Conservation (phyloP, 30 jellyfish, hydroid and myxozoan species). For the Nemopilema nomurai region DNA sequence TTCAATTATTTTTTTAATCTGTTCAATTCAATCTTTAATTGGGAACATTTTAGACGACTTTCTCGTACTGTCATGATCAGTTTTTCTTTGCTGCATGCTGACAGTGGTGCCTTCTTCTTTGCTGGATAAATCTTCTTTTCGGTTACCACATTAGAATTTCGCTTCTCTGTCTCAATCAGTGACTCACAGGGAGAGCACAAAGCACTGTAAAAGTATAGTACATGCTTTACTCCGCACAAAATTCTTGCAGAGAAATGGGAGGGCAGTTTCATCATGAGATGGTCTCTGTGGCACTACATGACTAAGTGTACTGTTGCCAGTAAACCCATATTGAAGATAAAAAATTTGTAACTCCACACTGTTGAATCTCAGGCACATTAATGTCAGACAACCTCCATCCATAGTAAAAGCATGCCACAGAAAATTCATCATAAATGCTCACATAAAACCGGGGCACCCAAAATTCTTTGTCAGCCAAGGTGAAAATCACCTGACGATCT, state of each 20-base stretch:
- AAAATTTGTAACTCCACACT: neutral
- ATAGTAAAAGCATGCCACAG: slow-evolving; percentile 7
- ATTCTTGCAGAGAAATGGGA: neutral
- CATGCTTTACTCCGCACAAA: neutral
- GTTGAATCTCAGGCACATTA: neutral
- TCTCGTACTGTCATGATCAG: slow-evolving; percentile 8
- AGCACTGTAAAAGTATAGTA: neutral
- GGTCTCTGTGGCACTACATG: neutral
- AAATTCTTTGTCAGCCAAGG: neutral
- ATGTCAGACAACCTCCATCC: slow-evolving; percentile 8
- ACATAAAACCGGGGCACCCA: neutral
- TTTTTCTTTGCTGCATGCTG: neutral
- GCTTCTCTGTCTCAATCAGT: neutral
- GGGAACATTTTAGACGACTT: slow-evolving; percentile 4
- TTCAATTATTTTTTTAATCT: slow-evolving; percentile 1
- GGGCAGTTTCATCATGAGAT: neutral
- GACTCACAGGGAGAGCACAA: neutral
- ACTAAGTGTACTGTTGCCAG: neutral
- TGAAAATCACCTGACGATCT: slow-evolving; percentile 30
- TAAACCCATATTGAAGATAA: neutral
- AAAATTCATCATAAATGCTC: neutral
- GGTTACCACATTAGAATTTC: neutral
- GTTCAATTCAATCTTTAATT: slow-evolving; percentile 1
- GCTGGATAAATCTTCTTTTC: neutral
- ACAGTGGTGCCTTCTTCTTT: neutral